Evolutionary conservation across 2,797 vertebrate species (phyloP).

Genomic region (Hydrophis major): DNA sequence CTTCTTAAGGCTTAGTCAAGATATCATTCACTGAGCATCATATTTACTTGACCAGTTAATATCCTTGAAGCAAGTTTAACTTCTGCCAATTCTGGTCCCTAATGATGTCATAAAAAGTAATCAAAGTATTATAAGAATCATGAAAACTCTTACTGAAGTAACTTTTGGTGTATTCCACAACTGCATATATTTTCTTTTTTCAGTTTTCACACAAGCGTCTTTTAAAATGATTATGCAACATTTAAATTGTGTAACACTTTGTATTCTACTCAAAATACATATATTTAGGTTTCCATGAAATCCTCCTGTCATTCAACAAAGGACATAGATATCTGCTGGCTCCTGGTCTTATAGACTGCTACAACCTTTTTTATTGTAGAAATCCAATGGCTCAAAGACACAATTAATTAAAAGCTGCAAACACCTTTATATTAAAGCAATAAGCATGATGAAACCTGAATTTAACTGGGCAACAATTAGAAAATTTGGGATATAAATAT

Average conservation of each 20-base stretch:
- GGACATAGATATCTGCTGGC: background rate
- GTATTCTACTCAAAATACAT: background rate
- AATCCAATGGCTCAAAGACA: background rate
- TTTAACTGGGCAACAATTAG: background rate
- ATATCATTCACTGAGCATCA: background rate
- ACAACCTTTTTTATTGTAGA: background rate
- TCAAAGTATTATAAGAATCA: background rate
- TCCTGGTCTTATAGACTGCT: background rate
- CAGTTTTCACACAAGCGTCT: background rate
- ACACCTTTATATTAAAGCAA: background rate
- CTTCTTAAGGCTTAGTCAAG: background rate
- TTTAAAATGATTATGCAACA: background rate
- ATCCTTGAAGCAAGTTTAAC: background rate
- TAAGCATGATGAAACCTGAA: background rate
- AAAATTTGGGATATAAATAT: background rate
- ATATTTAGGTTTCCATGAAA: background rate
- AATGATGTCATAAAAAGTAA: background rate
- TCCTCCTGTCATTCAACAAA: background rate
- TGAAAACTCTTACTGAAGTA: background rate
- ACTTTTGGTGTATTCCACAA: background rate
- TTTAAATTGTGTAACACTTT: background rate
- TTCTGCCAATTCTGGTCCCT: background rate
- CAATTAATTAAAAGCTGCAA: background rate
- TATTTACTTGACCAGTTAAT: background rate
- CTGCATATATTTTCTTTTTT: background rate